Conservation (phyloP, 2,888 invertebrate genomes). For the Melinaea menophilus region DNA sequence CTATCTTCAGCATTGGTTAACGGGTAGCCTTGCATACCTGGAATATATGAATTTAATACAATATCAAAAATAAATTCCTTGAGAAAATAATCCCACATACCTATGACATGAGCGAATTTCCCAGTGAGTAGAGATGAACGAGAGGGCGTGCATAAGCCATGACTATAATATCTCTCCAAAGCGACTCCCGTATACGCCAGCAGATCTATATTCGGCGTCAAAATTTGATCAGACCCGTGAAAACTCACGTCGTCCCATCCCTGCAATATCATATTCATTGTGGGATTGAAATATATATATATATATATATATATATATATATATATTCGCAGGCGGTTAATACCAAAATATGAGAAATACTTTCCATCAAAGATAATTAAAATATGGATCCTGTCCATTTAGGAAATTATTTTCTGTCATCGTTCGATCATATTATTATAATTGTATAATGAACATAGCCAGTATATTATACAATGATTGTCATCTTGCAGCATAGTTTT, state of each 20-base stretch:
- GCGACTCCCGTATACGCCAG: conserved; percentile 90
- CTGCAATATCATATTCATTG: conserved; percentile 63
- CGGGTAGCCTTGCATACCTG: conserved; percentile 72
- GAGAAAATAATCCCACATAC: conserved; percentile 52
- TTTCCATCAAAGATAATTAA: no score
- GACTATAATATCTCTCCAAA: conserved; percentile 89
- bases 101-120: conserved; percentile 88
- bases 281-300: no score
- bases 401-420: no score
- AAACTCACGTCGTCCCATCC: conserved; percentile 97
- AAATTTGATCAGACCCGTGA: conserved; percentile 90
- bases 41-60: background rate
- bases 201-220: conserved; percentile 93
- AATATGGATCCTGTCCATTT: no score
- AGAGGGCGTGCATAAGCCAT: conserved; percentile 90
- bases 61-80: no score
- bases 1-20: conserved; percentile 63
- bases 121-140: conserved; percentile 89
- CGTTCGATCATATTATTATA: no score
- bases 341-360: no score
- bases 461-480: no score
- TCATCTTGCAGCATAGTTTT: no score
- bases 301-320: no score
- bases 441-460: no score
- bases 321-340: no score